Evolutionary conservation across 2,888 invertebrate species (phyloP).

Genomic region (Dasysyrphus tricinctus): DNA sequence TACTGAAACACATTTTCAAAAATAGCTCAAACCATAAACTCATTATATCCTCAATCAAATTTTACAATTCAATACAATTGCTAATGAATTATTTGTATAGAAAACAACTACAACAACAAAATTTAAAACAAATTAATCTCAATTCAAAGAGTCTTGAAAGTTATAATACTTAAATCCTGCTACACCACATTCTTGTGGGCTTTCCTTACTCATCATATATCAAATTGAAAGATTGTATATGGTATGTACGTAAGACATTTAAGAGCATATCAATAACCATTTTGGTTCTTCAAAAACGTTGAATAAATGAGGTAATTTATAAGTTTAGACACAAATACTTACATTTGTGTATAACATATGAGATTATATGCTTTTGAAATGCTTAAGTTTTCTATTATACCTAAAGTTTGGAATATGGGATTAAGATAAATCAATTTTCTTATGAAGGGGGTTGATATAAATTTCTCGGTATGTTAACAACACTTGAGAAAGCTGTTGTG

Average conservation of each 20-base stretch:
- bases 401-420: not conserved
- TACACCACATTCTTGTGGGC: not conserved
- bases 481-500: not conserved
- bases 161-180: too few relatives aligned
- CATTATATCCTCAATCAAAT: too few relatives aligned
- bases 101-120: too few relatives aligned
- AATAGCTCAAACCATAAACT: too few relatives aligned
- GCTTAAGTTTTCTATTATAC: not conserved
- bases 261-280: slow-evolving; percentile 2
- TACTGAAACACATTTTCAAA: too few relatives aligned
- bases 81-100: too few relatives aligned
- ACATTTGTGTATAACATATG: not conserved
- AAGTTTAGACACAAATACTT: not conserved
- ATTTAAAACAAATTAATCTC: too few relatives aligned
- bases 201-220: not conserved
- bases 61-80: too few relatives aligned
- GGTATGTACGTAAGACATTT: not conserved
- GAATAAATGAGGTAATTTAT: not conserved
- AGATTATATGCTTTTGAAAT: not conserved
- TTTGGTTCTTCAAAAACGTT: not conserved
- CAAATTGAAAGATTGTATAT: not conserved
- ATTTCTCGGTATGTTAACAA: not conserved
- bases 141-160: too few relatives aligned
- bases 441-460: not conserved
- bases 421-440: not conserved